phyloP scores from a whole-genome alignment of 2,888 invertebrate genomes.

The Pilophorus perplexus region DNA sequence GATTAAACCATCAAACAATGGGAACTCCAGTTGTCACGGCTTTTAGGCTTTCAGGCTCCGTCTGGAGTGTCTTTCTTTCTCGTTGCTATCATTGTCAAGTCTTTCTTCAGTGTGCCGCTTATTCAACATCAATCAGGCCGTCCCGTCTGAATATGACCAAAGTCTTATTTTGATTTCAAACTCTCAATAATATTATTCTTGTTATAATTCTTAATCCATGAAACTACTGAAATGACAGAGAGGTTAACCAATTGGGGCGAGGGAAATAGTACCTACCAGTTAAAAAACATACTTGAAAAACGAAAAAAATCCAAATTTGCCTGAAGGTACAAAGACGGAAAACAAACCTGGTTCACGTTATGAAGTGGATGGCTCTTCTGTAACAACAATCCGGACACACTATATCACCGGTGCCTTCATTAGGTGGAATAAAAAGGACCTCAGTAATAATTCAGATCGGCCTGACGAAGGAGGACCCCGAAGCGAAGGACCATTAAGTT shows the following conservation, averaged over 20 bases:
- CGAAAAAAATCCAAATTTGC: not conserved
- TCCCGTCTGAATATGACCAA: too few species aligned
- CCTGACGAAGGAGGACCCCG: conserved; percentile 10
- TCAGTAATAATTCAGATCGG: conserved; percentile 25
- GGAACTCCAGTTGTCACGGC: conserved; percentile 39
- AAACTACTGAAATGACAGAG: too few species aligned
- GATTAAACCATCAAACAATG: conserved; percentile 43
- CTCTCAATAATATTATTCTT: too few species aligned
- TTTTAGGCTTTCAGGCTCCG: conserved; percentile 31
- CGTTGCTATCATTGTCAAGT: too few species aligned
- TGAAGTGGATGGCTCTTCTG: too few species aligned
- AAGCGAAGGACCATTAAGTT: conserved; percentile 24
- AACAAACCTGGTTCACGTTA: too few species aligned
- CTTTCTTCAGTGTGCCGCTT: conserved; percentile 25
- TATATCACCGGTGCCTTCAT: conserved; percentile 22
- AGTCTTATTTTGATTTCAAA: too few species aligned
- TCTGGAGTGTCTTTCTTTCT: conserved; percentile 6
- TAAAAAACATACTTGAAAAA: not conserved
- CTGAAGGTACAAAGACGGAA: too few species aligned
- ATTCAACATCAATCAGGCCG: conserved; percentile 38
- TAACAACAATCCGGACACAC: conserved; percentile 16
- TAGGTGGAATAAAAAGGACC: not conserved
- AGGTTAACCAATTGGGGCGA: too few species aligned
- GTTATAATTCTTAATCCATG: too few species aligned
- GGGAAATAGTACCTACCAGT: too few species aligned